Percentiles rank a stretch among this genome's conserved stretches.
phyloP scores from a whole-genome alignment of 2,888 invertebrate species.

The Agelastica alni region DNA sequence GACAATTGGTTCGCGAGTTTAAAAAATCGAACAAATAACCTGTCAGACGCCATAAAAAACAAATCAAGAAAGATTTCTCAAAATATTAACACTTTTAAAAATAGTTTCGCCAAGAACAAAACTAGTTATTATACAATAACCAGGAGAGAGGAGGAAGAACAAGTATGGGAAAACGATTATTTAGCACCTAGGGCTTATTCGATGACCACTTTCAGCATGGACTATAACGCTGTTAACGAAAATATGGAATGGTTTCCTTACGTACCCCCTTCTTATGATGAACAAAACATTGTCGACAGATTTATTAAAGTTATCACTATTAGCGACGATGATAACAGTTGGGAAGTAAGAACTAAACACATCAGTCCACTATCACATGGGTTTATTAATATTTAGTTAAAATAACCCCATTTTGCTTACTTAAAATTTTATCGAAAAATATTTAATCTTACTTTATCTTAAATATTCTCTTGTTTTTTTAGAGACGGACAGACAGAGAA shows the following conservation, averaged over 20 bases:
- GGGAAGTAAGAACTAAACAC: constrained; percentile 44
- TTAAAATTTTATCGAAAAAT: too few relatives aligned
- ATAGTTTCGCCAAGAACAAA: constrained; percentile 51
- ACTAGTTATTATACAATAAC: constrained; percentile 50
- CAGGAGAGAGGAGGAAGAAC: constrained; percentile 48
- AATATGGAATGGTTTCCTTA: constrained; percentile 57
- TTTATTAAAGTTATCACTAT: constrained; percentile 62
- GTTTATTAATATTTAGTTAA: too few relatives aligned
- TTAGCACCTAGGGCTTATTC: constrained; percentile 64
- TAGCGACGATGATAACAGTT: constrained; percentile 56
- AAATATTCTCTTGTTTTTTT: constrained; percentile 46
- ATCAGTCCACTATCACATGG: too few relatives aligned
- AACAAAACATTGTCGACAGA: constrained; percentile 62
- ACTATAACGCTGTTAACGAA: constrained; percentile 61
- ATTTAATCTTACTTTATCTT: neutral
- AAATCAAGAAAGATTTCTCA: constrained; percentile 52
- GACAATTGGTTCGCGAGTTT: constrained; percentile 56
- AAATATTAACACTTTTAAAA: constrained; percentile 51
- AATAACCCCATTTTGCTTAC: too few relatives aligned
- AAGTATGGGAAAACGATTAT: constrained; percentile 55
- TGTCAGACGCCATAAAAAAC: constrained; percentile 53
- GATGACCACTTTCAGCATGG: constrained; percentile 55
- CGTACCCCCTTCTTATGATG: constrained; percentile 56
- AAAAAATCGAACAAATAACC: constrained; percentile 56
- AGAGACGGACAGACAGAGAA: constrained; percentile 90